phyloP scores from a whole-genome alignment of 1,140 invertebrate species.

The Patella vulgata region DNA sequence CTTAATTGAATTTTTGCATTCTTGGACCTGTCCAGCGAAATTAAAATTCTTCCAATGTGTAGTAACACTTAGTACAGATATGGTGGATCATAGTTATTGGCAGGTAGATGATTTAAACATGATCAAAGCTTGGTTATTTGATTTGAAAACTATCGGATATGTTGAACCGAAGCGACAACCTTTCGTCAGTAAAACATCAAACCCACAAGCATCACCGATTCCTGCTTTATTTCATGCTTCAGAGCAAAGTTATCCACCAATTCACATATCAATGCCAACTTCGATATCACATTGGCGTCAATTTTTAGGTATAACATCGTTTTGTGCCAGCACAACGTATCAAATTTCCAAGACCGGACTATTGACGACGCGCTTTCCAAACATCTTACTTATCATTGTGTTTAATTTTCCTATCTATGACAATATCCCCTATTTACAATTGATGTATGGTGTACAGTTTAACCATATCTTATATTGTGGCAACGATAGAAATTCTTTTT shows the following conservation, averaged over 20 bases:
- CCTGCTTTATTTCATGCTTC: too few species aligned
- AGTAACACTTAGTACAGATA: not conserved
- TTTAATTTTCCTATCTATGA: constrained; percentile 10
- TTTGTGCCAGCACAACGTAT: too few species aligned
- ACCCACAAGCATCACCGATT: too few species aligned
- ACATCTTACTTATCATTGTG: constrained; percentile 6
- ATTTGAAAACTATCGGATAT: not conserved
- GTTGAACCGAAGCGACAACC: not conserved
- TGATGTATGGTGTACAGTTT: constrained; percentile 2
- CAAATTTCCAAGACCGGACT: too few species aligned
- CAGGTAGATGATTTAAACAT: not conserved
- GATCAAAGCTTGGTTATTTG: not conserved
- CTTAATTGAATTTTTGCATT: constrained; percentile 35
- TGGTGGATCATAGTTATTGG: not conserved
- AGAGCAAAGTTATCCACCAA: too few species aligned
- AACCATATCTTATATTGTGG: constrained; percentile 2
- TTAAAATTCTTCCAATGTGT: constrained; percentile 35
- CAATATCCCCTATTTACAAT: not conserved
- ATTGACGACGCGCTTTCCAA: too few species aligned
- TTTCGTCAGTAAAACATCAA: not conserved
- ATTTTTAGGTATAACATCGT: too few species aligned
- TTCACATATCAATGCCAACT: too few species aligned
- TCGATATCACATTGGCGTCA: too few species aligned
- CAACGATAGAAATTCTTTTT: not conserved
- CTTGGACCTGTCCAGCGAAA: constrained; percentile 35